phyloP scores from a whole-genome alignment of 2,113 vertebrate genomes.

The Tautogolabrus adspersus region DNA sequence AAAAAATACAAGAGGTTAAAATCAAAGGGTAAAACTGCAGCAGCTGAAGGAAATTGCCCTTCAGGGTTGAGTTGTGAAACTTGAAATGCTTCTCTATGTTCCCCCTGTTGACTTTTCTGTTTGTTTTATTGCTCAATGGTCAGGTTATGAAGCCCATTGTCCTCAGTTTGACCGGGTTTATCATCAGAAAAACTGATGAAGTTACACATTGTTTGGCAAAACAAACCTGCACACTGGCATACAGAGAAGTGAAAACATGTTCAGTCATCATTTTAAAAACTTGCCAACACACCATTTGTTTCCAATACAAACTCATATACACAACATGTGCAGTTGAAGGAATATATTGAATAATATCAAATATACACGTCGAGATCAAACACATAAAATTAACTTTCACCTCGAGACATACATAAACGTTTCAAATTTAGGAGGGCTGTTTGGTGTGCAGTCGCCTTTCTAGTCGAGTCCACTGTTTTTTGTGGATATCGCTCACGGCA shows the following conservation, averaged over 20 bases:
- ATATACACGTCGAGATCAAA: no score
- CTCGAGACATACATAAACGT: neutral
- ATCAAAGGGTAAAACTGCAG: neutral
- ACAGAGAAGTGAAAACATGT: conserved; percentile 34
- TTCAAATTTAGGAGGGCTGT: neutral
- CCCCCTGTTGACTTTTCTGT: neutral
- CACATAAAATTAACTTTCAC: neutral
- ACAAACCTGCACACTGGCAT: neutral
- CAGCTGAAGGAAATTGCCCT: neutral
- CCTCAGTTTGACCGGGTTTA: neutral
- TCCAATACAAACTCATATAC: neutral
- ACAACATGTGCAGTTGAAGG: neutral
- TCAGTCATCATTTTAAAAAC: neutral
- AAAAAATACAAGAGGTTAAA: neutral
- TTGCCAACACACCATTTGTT: neutral
- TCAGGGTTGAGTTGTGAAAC: neutral
- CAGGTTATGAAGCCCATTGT: neutral
- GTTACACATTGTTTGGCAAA: conserved; percentile 22
- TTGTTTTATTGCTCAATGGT: neutral
- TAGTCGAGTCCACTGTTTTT: neutral
- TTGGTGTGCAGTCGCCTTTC: neutral
- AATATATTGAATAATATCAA: neutral
- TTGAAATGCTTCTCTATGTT: neutral
- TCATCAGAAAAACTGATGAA: conserved; percentile 38
- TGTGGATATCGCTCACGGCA: neutral